A percentile compares a stretch with the other conserved stretches of the same genome.
These are phyloP conservation scores for Tiliacea citrago DNA, from an alignment of 2,888 invertebrate species.

Conservation along the genomic window DNA sequence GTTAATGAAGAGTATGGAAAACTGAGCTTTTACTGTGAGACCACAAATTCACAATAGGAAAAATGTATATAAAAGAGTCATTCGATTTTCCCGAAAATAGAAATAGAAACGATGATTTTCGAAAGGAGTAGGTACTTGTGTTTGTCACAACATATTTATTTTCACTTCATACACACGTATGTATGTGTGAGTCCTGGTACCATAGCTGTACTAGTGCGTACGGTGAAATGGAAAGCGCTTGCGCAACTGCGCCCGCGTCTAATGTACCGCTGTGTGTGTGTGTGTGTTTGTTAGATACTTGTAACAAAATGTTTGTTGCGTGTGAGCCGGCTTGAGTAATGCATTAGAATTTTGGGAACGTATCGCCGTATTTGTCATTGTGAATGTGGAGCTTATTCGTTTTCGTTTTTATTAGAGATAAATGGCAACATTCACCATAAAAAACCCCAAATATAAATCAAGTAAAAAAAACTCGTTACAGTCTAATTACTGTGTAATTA, in stretches of 20 bases:
- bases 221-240: constrained; percentile 89
- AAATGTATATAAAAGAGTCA: neutral
- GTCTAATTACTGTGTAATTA: constrained; percentile 38
- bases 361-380: constrained; percentile 44
- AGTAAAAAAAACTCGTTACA: constrained; percentile 6
- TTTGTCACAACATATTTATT: constrained; percentile 35
- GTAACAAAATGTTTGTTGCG: constrained; percentile 63
- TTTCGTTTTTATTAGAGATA: constrained; percentile 1
- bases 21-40: neutral
- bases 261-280: constrained; percentile 59
- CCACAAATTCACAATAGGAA: neutral
- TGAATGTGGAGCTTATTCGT: constrained; percentile 22
- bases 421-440: neutral
- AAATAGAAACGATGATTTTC: constrained; percentile 1
- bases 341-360: constrained; percentile 63
- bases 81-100: neutral
- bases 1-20: neutral
- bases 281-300: constrained; percentile 60
- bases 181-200: constrained; percentile 45
- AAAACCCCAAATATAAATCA: neutral
- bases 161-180: constrained; percentile 39
- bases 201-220: constrained; percentile 60
- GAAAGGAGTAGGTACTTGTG: constrained; percentile 24
- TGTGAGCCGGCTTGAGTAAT: constrained; percentile 69
- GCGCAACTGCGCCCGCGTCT: constrained; percentile 77